These are phyloP conservation scores for Ptyas mucosa DNA, from an alignment of 2,113 vertebrate species.

Conservation along the genomic window DNA sequence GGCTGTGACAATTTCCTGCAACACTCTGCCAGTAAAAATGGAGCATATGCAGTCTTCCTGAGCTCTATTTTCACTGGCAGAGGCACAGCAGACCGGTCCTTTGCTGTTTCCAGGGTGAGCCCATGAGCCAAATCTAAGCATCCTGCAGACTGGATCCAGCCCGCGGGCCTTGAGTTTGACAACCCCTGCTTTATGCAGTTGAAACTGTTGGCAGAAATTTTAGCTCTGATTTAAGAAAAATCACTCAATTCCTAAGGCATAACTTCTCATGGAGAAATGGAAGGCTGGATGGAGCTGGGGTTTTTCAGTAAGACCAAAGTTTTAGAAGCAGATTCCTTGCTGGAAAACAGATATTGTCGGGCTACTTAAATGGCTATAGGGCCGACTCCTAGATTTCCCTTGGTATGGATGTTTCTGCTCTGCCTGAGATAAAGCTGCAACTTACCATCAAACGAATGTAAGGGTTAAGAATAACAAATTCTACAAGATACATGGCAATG, in stretches of 20 bases:
- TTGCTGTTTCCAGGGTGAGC: too few species aligned
- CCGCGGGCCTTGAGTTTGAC: too few species aligned
- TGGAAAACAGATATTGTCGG: background rate
- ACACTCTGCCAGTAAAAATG: too few species aligned
- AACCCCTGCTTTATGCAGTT: background rate
- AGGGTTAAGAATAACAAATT: background rate
- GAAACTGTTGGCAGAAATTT: background rate
- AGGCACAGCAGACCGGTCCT: too few species aligned
- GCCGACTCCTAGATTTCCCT: background rate
- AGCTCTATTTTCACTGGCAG: too few species aligned
- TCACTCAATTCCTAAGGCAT: background rate
- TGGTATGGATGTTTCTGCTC: background rate
- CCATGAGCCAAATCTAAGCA: too few species aligned
- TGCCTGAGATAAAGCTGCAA: background rate
- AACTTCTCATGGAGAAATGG: background rate
- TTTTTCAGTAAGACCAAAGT: background rate
- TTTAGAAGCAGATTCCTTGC: background rate
- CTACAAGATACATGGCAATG: background rate
- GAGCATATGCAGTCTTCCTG: too few species aligned
- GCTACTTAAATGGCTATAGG: background rate
- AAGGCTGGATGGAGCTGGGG: background rate
- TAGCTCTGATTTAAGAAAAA: background rate
- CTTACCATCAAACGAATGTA: background rate
- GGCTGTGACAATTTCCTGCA: too few species aligned
- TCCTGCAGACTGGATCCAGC: too few species aligned